Conservation (phyloP, 2,888 invertebrate species). For the Stramonita haemastoma region DNA sequence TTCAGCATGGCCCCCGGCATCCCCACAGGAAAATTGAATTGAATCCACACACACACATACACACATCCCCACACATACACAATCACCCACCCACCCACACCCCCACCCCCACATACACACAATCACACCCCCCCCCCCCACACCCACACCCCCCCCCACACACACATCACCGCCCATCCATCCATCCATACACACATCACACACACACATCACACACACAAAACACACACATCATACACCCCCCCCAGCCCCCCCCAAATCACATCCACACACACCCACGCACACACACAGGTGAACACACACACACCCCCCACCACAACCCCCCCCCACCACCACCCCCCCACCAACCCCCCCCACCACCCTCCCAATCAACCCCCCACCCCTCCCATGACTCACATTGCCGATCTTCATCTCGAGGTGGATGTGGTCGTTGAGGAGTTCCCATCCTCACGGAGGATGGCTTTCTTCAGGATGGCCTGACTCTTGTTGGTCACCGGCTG, state of each 20-base stretch:
- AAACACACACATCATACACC: background rate
- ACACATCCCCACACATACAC: background rate
- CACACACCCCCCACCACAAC: background rate
- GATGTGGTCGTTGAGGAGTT: constrained; percentile 96
- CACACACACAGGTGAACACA: too few species aligned
- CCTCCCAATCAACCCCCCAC: background rate
- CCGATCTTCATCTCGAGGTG: constrained; percentile 94
- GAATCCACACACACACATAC: too few species aligned
- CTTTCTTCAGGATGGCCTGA: constrained; percentile 90
- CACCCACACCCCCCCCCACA: background rate
- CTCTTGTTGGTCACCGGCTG: constrained; percentile 94
- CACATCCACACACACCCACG: background rate
- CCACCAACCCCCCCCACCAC: background rate
- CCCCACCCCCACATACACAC: background rate
- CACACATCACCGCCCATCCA: background rate
- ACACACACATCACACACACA: too few species aligned
- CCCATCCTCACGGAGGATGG: constrained; percentile 96
- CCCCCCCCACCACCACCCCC: background rate
- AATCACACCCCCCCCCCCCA: background rate
- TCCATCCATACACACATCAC: too few species aligned
- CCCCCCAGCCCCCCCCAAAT: background rate
- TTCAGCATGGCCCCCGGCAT: too few species aligned
- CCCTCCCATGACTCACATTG: constrained; percentile 83
- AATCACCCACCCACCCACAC: background rate
- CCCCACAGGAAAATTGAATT: too few species aligned